phyloP scores from a whole-genome alignment of 1,140 invertebrate species.

The Cylas formicarius region DNA sequence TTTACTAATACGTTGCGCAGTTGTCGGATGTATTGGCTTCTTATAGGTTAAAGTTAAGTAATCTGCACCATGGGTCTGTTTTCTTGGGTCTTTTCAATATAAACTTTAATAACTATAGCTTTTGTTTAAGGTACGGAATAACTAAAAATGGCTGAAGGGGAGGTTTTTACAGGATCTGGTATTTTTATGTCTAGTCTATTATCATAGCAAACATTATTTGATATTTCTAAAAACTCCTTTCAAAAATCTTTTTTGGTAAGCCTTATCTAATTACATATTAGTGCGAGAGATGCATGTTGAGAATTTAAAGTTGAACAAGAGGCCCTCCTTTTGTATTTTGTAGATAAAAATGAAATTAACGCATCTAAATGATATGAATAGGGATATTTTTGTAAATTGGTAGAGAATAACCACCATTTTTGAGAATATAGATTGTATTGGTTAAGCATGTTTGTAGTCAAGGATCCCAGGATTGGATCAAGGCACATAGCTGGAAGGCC shows the following conservation, averaged over 20 bases:
- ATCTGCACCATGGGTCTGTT: too few relatives aligned
- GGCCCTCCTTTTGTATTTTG: conserved; percentile 7
- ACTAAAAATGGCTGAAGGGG: too few relatives aligned
- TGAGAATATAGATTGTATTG: conserved; percentile 6
- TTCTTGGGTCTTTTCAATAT: too few relatives aligned
- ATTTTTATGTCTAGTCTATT: too few relatives aligned
- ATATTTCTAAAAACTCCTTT: too few relatives aligned
- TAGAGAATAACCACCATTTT: neutral
- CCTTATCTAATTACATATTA: conserved; percentile 12
- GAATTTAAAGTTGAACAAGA: conserved; percentile 13
- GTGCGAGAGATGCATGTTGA: conserved; percentile 1
- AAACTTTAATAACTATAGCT: too few relatives aligned
- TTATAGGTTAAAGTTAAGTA: conserved; percentile 17
- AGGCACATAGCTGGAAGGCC: too few relatives aligned
- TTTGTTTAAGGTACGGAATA: too few relatives aligned
- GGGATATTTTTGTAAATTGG: conserved; percentile 1
- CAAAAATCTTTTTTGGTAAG: too few relatives aligned
- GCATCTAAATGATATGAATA: conserved; percentile 9
- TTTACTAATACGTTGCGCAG: conserved; percentile 21
- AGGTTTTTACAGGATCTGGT: too few relatives aligned
- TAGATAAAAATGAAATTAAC: conserved; percentile 10
- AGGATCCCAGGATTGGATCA: too few relatives aligned
- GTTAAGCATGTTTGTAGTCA: conserved; percentile 7
- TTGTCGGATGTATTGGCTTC: conserved; percentile 20
- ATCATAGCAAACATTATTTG: too few relatives aligned